These are phyloP conservation scores for Cydia splendana DNA, from an alignment of 1,140 invertebrate species.

Conservation along the genomic window DNA sequence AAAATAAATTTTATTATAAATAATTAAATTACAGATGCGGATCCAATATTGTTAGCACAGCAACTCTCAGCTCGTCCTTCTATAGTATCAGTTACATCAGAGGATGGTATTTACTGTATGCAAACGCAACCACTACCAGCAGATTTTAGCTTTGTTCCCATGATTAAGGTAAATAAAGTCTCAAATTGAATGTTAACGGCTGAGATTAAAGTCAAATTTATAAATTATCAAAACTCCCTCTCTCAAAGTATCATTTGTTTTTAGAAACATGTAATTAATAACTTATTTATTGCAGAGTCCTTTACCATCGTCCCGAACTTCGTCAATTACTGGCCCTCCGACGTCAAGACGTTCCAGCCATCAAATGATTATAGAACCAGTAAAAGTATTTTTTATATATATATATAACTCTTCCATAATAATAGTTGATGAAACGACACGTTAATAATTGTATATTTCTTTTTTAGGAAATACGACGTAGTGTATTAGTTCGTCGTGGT, in stretches of 20 bases:
- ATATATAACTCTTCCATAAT: too few species aligned
- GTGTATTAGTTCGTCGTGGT: conserved; percentile 60
- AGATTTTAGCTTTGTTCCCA: conserved; percentile 71
- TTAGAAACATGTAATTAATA: conserved; percentile 32
- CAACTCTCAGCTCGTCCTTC: conserved; percentile 71
- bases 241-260: conserved; percentile 4
- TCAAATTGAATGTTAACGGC: too few species aligned
- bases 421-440: not conserved
- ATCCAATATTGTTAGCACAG: conserved; percentile 69
- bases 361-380: conserved; percentile 66
- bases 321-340: conserved; percentile 65
- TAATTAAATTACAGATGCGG: conserved; percentile 55
- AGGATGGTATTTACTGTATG: conserved; percentile 67
- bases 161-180: conserved; percentile 53
- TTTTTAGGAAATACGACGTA: conserved; percentile 65
- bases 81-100: conserved; percentile 72
- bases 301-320: conserved; percentile 57
- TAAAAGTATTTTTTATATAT: conserved; percentile 51
- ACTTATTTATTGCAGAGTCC: conserved; percentile 53
- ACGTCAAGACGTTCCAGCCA: conserved; percentile 71
- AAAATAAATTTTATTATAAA: not conserved
- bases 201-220: too few species aligned
- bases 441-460: not conserved
- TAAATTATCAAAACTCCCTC: too few species aligned
- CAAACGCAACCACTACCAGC: conserved; percentile 65